phyloP scores from a whole-genome alignment of 1,140 invertebrate genomes.

The Cotesia chilonis region DNA sequence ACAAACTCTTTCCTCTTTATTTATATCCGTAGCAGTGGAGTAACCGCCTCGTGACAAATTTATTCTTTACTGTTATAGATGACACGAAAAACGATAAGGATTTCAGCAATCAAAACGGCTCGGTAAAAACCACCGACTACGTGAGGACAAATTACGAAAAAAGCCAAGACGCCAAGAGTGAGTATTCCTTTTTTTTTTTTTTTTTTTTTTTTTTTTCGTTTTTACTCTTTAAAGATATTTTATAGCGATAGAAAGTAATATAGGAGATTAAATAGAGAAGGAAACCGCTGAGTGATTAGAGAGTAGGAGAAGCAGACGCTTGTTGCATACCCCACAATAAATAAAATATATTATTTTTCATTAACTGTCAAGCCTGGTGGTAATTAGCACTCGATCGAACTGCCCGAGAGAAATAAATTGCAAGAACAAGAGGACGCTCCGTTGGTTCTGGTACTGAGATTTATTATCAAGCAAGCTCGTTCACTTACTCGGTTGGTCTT shows the following conservation, averaged over 20 bases:
- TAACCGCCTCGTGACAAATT: conserved; percentile 10
- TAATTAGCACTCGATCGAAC: conserved; percentile 32
- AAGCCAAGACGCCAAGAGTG: conserved; percentile 16
- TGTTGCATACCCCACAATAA: conserved; percentile 16
- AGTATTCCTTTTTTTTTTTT: background rate
- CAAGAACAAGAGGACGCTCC: conserved; percentile 19
- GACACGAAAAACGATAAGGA: conserved; percentile 25
- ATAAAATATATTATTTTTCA: conserved; percentile 24
- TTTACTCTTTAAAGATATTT: too few relatives aligned
- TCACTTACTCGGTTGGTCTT: conserved; percentile 25
- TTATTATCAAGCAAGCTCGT: conserved; percentile 22
- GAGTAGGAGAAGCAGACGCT: background rate
- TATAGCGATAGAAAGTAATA: too few relatives aligned
- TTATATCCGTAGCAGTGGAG: too few relatives aligned
- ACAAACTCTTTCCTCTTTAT: conserved; percentile 8
- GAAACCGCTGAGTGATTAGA: background rate
- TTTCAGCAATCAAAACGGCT: conserved; percentile 26
- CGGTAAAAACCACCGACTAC: conserved; percentile 6
- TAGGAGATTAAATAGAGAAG: too few relatives aligned
- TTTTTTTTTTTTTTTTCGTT: too few relatives aligned
- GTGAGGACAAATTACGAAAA: background rate
- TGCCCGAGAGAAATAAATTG: conserved; percentile 29
- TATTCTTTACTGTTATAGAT: conserved; percentile 25
- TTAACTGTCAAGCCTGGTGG: conserved; percentile 18
- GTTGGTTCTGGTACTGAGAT: conserved; percentile 10